Conservation (phyloP, 2,113 vertebrate genomes). For the Xiphophorus couchianus region DNA sequence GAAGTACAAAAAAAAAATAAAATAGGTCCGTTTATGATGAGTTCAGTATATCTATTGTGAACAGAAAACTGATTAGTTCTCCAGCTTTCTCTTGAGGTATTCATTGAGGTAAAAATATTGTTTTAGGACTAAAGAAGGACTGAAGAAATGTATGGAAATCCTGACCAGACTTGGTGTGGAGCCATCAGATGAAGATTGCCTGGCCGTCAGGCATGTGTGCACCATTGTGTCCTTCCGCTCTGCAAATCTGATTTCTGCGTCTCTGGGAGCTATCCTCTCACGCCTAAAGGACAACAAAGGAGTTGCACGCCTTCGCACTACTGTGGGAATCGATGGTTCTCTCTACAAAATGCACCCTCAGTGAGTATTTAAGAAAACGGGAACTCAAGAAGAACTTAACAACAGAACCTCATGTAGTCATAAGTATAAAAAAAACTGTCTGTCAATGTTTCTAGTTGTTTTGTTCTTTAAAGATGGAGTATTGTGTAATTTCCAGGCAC, state of each 20-base stretch:
- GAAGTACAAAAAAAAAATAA: too few relatives aligned
- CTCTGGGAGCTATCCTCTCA: constrained; percentile 87
- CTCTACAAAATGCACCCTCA: constrained; percentile 99
- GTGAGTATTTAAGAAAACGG: constrained; percentile 80
- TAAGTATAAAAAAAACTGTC: not conserved
- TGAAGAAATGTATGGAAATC: constrained; percentile 94
- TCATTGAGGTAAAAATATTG: not conserved
- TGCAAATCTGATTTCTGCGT: constrained; percentile 90
- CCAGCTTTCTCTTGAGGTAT: not conserved
- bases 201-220: constrained; percentile 95
- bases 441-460: not conserved
- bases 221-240: constrained; percentile 96
- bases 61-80: not conserved
- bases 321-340: constrained; percentile 95
- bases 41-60: not conserved
- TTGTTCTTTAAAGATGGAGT: not conserved
- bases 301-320: constrained; percentile 89
- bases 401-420: accelerated
- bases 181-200: constrained; percentile 91
- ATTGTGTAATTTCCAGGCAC: too few relatives aligned
- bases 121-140: constrained; percentile 92
- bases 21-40: too few relatives aligned
- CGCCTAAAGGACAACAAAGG: constrained; percentile 93
- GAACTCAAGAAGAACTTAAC: not conserved
- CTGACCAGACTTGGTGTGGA: constrained; percentile 92